A percentile compares a stretch with the other conserved stretches of the same genome.
Evolutionary conservation across 2,113 vertebrate genomes (phyloP).

Genomic region (Polypterus bichir): DNA sequence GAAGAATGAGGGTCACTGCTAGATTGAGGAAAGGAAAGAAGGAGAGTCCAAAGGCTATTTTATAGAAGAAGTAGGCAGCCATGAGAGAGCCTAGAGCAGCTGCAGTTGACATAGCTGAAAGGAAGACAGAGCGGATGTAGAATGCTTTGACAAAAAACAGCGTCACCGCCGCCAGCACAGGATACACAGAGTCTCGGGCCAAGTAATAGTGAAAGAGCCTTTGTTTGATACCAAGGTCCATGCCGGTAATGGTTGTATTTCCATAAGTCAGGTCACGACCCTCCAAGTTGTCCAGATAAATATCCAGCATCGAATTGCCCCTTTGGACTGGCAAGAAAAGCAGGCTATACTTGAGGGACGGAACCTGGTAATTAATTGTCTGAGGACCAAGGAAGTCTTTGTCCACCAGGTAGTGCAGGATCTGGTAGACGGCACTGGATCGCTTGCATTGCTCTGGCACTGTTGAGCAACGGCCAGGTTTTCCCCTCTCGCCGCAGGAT

Average conservation of each 20-base stretch:
- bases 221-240: slow-evolving; percentile 91
- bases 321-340: slow-evolving; percentile 77
- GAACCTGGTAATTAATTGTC: slow-evolving; percentile 86
- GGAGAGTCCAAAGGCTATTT: slow-evolving; percentile 73
- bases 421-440: slow-evolving; percentile 69
- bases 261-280: slow-evolving; percentile 68
- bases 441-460: slow-evolving; percentile 76
- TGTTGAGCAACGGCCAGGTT: slow-evolving; percentile 59
- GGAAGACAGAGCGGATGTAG: slow-evolving; percentile 78
- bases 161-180: slow-evolving; percentile 64
- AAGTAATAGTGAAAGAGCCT: slow-evolving; percentile 81
- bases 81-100: slow-evolving; percentile 66
- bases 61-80: slow-evolving; percentile 87
- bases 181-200: slow-evolving; percentile 74
- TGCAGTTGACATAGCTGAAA: slow-evolving; percentile 68
- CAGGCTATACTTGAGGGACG: slow-evolving; percentile 87
- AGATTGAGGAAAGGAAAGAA: slow-evolving; percentile 90
- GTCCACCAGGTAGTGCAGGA: slow-evolving; percentile 86
- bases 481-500: slow-evolving; percentile 53
- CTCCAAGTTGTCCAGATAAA: slow-evolving; percentile 77
- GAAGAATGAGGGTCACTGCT: slow-evolving; percentile 64
- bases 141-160: slow-evolving; percentile 74
- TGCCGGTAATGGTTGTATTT: slow-evolving; percentile 80
- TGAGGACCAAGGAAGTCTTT: slow-evolving; percentile 88
- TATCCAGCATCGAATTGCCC: slow-evolving; percentile 75